Conservation (phyloP, 2,888 invertebrate species). For the Eurytoma adleriae region DNA sequence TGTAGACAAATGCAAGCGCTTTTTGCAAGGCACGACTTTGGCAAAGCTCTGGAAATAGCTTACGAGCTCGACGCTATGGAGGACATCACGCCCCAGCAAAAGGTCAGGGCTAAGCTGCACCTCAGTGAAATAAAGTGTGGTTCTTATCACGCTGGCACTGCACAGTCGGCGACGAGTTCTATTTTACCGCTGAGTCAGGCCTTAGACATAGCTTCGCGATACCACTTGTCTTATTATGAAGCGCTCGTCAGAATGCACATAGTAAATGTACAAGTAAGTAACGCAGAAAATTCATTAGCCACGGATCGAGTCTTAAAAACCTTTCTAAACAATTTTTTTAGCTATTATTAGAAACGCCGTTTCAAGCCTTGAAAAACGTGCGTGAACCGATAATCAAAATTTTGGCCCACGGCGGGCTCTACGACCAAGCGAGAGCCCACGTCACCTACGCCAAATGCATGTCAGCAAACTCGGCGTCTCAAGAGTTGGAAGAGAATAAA, state of each 20-base stretch:
- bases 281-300: background rate
- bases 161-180: conserved; percentile 77
- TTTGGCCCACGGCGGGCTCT: conserved; percentile 88
- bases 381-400: conserved; percentile 84
- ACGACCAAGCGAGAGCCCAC: conserved; percentile 87
- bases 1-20: conserved; percentile 72
- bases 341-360: conserved; percentile 85
- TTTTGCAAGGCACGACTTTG: conserved; percentile 72
- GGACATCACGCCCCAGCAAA: conserved; percentile 68
- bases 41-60: conserved; percentile 63
- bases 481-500: conserved; percentile 76
- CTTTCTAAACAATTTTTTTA: conserved; percentile 71
- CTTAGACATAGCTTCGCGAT: conserved; percentile 84
- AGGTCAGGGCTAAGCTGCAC: conserved; percentile 83
- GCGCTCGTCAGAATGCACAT: conserved; percentile 87
- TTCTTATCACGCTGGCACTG: conserved; percentile 78
- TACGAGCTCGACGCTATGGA: conserved; percentile 64
- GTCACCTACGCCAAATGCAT: conserved; percentile 88
- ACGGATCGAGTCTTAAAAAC: background rate
- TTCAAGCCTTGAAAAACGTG: conserved; percentile 85
- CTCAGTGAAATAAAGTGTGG: conserved; percentile 82
- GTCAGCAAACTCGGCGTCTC: conserved; percentile 80
- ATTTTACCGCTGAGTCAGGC: conserved; percentile 82
- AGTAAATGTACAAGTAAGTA: conserved; percentile 82
- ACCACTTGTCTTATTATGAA: conserved; percentile 87